Evolutionary conservation across 1,140 invertebrate species (phyloP), one percentile per base, ranked within the genome.

Genomic region (Cardiocondyla obscurior): DNA sequence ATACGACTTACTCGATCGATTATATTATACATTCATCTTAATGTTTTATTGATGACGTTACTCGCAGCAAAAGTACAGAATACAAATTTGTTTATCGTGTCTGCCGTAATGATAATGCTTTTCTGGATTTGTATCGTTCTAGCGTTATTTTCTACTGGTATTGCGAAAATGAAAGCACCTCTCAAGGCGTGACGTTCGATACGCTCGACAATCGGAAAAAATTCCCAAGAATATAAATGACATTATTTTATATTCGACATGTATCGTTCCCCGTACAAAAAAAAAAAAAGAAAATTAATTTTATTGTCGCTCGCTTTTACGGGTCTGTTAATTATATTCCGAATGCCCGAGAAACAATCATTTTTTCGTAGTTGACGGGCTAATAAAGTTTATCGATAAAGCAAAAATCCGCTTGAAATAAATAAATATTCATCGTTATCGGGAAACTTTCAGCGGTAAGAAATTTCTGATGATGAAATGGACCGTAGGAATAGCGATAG

Each of bases 281-380:
- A n/a, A n/a, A n/a, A n/a, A n/a, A n/a, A n/a, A n/a, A n/a, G n/a
- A 65, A 58, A 67, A 55, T 79, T 53, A 67, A 55, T 69, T 42
- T 42, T 12, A n/a, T 19, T 33, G n/a, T 46, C 28, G n/a, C 3
- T 39, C n/a, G 19, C 28, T 49, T 19, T 22, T n/a, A 12, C 8
- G n/a, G 3, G 33, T 30, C n/a, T 1, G 16, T 33, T 25, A 36
- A n/a, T 10, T 3, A 39, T 44, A 58, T 70, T 39, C 10, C 14
- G 28, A 57, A 14, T 25, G n/a, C 44, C n/a, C 4, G 16, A 8
- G 19, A 51, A 51, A 36, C 6, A 7, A 51, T n/a, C 12, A 25
- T 16, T 39, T 19, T 14, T n/a, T 16, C 12, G n/a, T 28, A 14
- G 1, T 22, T 4, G 28, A 73, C 6, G 30, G 39, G 44, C 12